Conservation (phyloP, 1,140 invertebrate genomes). For the Cotesia vestalis region DNA sequence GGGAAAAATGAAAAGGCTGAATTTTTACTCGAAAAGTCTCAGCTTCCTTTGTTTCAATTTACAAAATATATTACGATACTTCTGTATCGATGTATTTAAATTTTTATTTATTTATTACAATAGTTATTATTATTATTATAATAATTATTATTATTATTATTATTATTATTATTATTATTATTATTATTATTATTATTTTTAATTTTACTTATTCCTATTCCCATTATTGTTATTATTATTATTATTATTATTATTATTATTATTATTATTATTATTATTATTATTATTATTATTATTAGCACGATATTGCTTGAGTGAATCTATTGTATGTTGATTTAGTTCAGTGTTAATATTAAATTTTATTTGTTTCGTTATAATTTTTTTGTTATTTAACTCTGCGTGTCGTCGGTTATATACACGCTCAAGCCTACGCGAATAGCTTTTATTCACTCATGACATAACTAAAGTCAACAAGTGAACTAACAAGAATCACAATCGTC, state of each 20-base stretch:
- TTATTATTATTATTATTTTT: conserved; percentile 41
- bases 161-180: conserved; percentile 45
- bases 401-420: conserved; percentile 56
- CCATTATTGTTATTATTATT: conserved; percentile 48
- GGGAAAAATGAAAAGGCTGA: conserved; percentile 22
- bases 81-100: neutral
- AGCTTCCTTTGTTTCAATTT: conserved; percentile 9
- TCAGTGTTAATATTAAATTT: conserved; percentile 67
- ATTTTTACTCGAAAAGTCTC: conserved; percentile 13
- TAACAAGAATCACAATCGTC: neutral
- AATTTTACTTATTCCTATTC: conserved; percentile 36
- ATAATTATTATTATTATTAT: too few relatives aligned
- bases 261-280: conserved; percentile 42
- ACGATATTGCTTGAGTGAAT: conserved; percentile 62
- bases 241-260: conserved; percentile 51
- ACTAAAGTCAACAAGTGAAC: neutral
- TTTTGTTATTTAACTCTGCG: conserved; percentile 57
- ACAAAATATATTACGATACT: neutral
- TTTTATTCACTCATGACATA: conserved; percentile 5
- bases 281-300: conserved; percentile 50
- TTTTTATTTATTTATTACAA: too few relatives aligned
- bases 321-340: conserved; percentile 61
- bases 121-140: too few relatives aligned
- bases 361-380: conserved; percentile 67
- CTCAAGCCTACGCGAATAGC: conserved; percentile 3